phyloP scores from a whole-genome alignment of 2,797 vertebrate species.

The Danio jaintianensis region DNA sequence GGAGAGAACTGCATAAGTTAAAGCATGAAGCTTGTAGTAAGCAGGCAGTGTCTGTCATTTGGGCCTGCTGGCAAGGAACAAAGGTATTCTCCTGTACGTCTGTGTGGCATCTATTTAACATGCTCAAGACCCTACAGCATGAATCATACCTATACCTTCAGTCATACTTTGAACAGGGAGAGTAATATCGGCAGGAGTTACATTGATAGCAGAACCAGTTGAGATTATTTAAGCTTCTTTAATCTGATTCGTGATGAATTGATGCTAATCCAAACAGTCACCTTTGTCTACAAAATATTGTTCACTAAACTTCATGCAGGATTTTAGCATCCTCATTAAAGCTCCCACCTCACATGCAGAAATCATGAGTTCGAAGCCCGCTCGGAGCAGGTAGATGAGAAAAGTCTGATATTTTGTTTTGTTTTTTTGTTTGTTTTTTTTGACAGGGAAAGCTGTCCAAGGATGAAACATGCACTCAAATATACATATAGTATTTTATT shows the following conservation, averaged over 20 bases:
- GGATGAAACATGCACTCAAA: no score
- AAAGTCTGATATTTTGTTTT: no score
- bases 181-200: neutral
- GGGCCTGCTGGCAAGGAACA: conserved; percentile 98
- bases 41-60: conserved; percentile 97
- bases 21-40: conserved; percentile 95
- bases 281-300: no score
- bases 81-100: conserved; percentile 85
- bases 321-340: no score
- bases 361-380: no score
- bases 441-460: no score
- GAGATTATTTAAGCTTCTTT: conserved; percentile 58
- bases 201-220: conserved; percentile 21
- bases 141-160: neutral
- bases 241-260: conserved; percentile 57
- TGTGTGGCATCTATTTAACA: conserved; percentile 28
- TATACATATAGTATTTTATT: no score
- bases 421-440: no score
- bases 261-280: conserved; percentile 54
- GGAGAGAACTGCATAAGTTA: conserved; percentile 94
- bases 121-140: neutral
- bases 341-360: no score
- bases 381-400: no score
- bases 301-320: no score
- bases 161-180: neutral